Base-by-base conservation (phyloP, 2,888 invertebrate genomes). In the Osmoderma eremita region DNA sequence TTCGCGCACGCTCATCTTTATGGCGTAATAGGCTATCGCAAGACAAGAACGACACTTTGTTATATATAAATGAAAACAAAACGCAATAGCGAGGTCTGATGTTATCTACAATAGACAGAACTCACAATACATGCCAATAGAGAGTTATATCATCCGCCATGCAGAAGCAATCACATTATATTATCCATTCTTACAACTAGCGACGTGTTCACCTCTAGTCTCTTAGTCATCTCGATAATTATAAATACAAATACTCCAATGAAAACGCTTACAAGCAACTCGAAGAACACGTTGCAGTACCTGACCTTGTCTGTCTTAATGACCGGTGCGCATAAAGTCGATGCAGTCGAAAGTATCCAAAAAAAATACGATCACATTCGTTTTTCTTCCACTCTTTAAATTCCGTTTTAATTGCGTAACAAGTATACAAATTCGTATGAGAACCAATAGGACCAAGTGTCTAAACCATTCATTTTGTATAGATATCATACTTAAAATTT, bases 171-270 rank as follows among this genome's bases (percentile, higher is more conserved):
- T 48, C 15, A 36, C 38, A 53, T 53, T 53, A 53, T 18, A 53
- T 53, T 53, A 53, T 53, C 17, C 17, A 38, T 38, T 38, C 53
- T 17, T 36, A 17, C 18, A 17, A 12, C n/a, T 53, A 30, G 30
- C 6, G 38, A 53, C 38, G 18, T 30, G 38, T 18, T 38, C 15
- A 18, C 15, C 15, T 38, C 10, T 53, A 53, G 38, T 53, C 38
- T 18, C 53, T 53, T 53, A 53, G 38, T 53, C 38, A 53, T 38
- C 17, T 36, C 17, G 38, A 18, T 53, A 39, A 51, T 51, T 36
- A 51, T 51, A 51, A 51, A 51, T 51, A 36, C 17, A 53, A 53
- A 53, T 36, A 18, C 38, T 36, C n/a, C 13, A 38, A 53, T 53
- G 38, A 53, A 53, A 53, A 53, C 15, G 38, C 15, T 38, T 53